phyloP scores from a whole-genome alignment of 2,113 vertebrate genomes.

The Prochilodus magdalenae region DNA sequence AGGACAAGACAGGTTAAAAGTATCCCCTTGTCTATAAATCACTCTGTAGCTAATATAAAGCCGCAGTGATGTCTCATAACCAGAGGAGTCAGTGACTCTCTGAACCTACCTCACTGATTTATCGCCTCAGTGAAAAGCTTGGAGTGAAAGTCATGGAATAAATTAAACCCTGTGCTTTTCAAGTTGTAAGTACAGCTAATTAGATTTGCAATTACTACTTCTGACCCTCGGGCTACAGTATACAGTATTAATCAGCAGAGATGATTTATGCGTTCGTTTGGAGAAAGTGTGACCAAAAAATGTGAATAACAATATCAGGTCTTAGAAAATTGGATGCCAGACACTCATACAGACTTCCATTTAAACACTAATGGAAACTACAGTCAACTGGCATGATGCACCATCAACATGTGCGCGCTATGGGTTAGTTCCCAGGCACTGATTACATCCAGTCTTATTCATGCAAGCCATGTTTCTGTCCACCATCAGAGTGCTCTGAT shows the following conservation, averaged over 20 bases:
- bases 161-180: not conserved
- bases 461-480: too few species aligned
- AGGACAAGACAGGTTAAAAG: slow-evolving; percentile 13
- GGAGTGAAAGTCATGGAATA: not conserved
- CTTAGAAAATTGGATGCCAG: not conserved
- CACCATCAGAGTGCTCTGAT: too few species aligned
- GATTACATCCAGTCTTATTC: too few species aligned
- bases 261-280: not conserved
- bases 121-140: not conserved
- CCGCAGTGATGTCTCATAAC: not conserved
- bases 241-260: not conserved
- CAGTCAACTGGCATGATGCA: too few species aligned
- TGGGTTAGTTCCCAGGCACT: too few species aligned
- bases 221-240: not conserved
- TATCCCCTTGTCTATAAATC: not conserved
- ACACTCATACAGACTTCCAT: too few species aligned
- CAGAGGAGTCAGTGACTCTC: not conserved
- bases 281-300: not conserved
- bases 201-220: not conserved
- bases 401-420: too few species aligned
- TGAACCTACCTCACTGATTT: not conserved
- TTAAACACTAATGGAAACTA: too few species aligned
- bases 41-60: not conserved
- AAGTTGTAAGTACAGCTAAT: not conserved
- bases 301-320: not conserved